Evolutionary conservation across 2,797 vertebrate genomes (phyloP).

Genomic region (Micropoecilia bifurca): DNA sequence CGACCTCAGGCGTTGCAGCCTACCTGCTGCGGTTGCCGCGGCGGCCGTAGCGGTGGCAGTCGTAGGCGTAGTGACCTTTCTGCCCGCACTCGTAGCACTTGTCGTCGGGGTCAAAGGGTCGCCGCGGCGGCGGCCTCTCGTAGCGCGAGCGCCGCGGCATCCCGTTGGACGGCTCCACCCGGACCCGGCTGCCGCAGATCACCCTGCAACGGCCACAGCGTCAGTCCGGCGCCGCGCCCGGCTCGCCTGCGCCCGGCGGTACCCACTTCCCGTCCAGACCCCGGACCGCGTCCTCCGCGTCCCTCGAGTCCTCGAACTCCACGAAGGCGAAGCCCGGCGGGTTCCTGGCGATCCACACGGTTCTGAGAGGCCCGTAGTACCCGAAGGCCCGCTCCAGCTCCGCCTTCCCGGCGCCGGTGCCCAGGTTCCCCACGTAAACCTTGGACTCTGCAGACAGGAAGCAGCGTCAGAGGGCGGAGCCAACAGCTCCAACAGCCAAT

Average conservation of each 20-base stretch:
- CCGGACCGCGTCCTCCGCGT: conserved; percentile 72
- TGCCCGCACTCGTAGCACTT: conserved; percentile 91
- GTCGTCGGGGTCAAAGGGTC: conserved; percentile 90
- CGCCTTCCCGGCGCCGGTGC: conserved; percentile 89
- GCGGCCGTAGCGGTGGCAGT: conserved; percentile 82
- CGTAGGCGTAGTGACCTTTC: conserved; percentile 91
- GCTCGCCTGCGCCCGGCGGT: neutral
- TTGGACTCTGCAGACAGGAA: conserved; percentile 1
- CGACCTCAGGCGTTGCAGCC: neutral
- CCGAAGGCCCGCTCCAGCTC: conserved; percentile 90
- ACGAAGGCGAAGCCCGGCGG: conserved; percentile 89
- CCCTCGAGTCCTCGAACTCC: conserved; percentile 86
- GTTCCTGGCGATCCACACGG: conserved; percentile 91
- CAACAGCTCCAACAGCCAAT: neutral
- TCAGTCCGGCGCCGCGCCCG: neutral
- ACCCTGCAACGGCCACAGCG: neutral
- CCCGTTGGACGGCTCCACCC: conserved; percentile 88
- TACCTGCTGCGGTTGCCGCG: conserved; percentile 5
- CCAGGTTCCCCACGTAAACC: conserved; percentile 87
- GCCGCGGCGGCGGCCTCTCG: conserved; percentile 84
- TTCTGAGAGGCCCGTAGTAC: conserved; percentile 89
- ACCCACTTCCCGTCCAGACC: conserved; percentile 5
- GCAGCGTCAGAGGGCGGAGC: neutral
- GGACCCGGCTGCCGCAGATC: conserved; percentile 77
- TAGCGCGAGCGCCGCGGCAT: conserved; percentile 89